Evolutionary conservation across 2,113 vertebrate species (phyloP).

Genomic region (Podarcis cretensis): DNA sequence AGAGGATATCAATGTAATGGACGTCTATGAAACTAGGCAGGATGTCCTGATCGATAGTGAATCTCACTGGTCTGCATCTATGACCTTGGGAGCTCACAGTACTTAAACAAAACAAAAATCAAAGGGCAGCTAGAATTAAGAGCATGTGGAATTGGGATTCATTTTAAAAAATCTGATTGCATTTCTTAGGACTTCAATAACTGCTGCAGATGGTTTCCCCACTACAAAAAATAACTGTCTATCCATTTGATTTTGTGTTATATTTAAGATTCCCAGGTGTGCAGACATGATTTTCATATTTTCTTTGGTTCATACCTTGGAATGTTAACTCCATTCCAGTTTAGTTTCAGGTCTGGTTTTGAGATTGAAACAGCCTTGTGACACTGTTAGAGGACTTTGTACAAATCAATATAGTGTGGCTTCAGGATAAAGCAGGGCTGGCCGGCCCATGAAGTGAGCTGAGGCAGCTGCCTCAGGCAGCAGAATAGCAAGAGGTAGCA

Average conservation of each 20-base stretch:
- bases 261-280: background rate
- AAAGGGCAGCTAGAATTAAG: background rate
- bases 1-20: constrained; percentile 2
- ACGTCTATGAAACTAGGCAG: background rate
- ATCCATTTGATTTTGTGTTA: background rate
- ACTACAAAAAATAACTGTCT: background rate
- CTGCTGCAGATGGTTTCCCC: background rate
- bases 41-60: background rate
- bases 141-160: background rate
- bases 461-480: no score
- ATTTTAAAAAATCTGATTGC: background rate
- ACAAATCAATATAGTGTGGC: no score
- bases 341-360: no score
- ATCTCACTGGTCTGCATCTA: background rate
- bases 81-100: background rate
- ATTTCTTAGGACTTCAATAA: background rate
- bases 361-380: no score
- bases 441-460: no score
- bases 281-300: background rate
- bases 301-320: background rate
- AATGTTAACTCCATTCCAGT: background rate
- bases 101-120: background rate
- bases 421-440: no score
- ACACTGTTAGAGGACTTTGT: no score
- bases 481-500: no score